A percentile compares a stretch with the other conserved stretches of the same genome.
Evolutionary conservation across 2,888 invertebrate genomes (phyloP).

Genomic region (Reticulitermes lucifugus): DNA sequence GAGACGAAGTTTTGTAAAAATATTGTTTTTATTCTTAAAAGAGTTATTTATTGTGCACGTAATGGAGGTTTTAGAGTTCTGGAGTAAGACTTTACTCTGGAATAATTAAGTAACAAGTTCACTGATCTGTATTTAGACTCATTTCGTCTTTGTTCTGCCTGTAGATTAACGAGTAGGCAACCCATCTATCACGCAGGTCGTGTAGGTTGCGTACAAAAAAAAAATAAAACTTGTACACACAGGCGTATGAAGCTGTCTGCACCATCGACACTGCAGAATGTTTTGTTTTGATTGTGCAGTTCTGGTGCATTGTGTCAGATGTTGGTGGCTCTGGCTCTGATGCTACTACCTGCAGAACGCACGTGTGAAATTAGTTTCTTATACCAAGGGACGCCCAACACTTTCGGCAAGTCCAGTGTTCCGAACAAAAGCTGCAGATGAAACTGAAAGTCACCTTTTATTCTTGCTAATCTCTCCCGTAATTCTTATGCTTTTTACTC

Average conservation of each 20-base stretch:
- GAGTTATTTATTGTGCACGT: no score
- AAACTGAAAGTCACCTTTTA: no score
- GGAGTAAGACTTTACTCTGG: no score
- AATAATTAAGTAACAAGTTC: no score
- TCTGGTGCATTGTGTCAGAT: constrained; percentile 6
- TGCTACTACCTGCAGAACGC: not conserved
- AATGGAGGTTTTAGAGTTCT: no score
- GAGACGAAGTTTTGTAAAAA: no score
- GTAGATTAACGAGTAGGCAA: not conserved
- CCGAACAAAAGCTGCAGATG: no score
- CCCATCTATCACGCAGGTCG: not conserved
- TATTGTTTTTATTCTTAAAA: no score
- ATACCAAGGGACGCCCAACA: not conserved
- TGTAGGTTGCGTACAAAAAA: not conserved
- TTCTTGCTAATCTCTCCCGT: no score
- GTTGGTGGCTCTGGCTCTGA: not conserved
- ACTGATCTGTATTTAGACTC: not conserved
- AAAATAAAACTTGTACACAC: not conserved
- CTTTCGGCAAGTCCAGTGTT: not conserved
- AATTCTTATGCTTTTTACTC: no score
- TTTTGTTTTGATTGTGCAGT: not conserved
- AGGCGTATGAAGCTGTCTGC: not conserved
- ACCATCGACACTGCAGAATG: not conserved
- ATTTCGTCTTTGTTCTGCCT: not conserved
- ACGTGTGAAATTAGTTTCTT: not conserved